Conservation (phyloP, 2,888 invertebrate species). For the Neuroscelio doddi region DNA sequence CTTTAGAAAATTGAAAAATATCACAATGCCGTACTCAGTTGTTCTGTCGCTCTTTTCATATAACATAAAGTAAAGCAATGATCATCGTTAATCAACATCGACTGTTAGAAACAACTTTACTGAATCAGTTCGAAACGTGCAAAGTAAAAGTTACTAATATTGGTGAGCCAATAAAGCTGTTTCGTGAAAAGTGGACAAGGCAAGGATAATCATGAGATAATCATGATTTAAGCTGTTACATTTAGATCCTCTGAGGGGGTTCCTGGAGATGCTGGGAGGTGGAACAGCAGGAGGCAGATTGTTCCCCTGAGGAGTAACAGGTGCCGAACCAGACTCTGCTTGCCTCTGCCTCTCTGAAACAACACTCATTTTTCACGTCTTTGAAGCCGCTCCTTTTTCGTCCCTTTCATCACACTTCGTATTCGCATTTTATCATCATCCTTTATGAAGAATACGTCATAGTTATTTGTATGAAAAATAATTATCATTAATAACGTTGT, state of each 20-base stretch:
- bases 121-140: background rate
- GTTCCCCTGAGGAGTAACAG: conserved; percentile 81
- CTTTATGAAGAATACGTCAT: background rate
- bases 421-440: conserved; percentile 10
- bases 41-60: conserved; percentile 12
- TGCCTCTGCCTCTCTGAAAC: conserved; percentile 76
- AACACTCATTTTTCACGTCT: conserved; percentile 69
- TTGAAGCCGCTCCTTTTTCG: conserved; percentile 25
- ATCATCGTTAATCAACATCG: conserved; percentile 6
- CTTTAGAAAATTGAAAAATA: too few species aligned
- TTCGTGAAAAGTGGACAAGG: conserved; percentile 26
- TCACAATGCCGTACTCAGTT: too few species aligned
- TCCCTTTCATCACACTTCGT: conserved; percentile 18
- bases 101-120: background rate
- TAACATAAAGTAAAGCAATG: background rate
- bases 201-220: conserved; percentile 31
- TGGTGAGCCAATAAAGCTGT: conserved; percentile 7
- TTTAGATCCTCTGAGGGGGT: conserved; percentile 87
- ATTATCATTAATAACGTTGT: too few species aligned
- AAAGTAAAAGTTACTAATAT: background rate
- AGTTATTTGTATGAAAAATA: too few species aligned
- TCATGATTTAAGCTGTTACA: conserved; percentile 76
- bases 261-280: conserved; percentile 80
- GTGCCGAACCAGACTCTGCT: conserved; percentile 81
- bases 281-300: conserved; percentile 72